Conservation (phyloP, 2,888 invertebrate genomes). For the Ophion ventricosus region DNA sequence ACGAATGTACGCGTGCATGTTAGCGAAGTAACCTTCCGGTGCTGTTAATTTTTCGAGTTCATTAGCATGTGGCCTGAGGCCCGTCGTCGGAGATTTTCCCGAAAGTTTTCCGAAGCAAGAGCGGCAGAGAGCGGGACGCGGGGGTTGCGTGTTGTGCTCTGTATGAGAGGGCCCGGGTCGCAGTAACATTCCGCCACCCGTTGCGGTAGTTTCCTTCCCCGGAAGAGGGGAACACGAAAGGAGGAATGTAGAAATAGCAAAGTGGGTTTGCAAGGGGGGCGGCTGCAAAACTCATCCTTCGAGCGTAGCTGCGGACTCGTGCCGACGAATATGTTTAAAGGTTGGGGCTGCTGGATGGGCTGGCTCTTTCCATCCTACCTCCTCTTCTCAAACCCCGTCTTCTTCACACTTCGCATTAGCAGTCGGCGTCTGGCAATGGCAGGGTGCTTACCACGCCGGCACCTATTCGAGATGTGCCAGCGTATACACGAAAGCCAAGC, state of each 20-base stretch:
- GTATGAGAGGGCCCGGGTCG: conserved; percentile 3
- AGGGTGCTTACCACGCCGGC: conserved; percentile 61
- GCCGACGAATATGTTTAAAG: conserved; percentile 69
- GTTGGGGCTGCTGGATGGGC: conserved; percentile 32
- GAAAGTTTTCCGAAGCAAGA: conserved; percentile 58
- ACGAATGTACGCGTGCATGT: conserved; percentile 1
- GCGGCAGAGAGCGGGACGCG: neutral
- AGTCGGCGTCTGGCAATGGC: conserved; percentile 68
- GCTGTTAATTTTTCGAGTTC: conserved; percentile 71
- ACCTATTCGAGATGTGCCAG: conserved; percentile 26
- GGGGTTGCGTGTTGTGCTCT: conserved; percentile 20
- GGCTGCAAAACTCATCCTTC: conserved; percentile 37
- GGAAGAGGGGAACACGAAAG: conserved; percentile 36
- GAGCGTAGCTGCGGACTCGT: conserved; percentile 62
- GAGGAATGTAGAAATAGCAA: conserved; percentile 54
- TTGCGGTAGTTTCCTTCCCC: conserved; percentile 50
- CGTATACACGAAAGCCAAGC: conserved; percentile 28
- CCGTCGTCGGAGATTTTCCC: conserved; percentile 67
- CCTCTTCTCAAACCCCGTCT: conserved; percentile 4
- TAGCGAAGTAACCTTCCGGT: conserved; percentile 60
- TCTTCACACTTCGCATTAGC: conserved; percentile 63
- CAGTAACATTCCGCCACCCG: conserved; percentile 41
- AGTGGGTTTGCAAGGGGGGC: conserved; percentile 29
- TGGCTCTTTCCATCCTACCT: conserved; percentile 14
- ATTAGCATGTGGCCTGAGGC: conserved; percentile 70